These are phyloP conservation scores for Myiotriccus ornatus DNA, from an alignment of 2,797 vertebrate species.

Conservation along the genomic window DNA sequence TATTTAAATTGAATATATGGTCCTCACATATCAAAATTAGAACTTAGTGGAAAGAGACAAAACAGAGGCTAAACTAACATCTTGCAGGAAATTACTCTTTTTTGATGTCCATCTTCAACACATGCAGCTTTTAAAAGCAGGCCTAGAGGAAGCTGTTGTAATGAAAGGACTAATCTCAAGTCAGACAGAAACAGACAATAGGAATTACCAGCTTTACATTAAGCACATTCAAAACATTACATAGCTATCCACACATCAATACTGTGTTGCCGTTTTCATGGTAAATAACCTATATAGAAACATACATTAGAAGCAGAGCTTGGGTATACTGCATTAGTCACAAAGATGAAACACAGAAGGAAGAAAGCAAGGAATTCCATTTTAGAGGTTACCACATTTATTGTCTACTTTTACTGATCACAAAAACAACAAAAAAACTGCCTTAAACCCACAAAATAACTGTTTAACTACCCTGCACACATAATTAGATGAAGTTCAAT, in stretches of 20 bases:
- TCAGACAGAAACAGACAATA: not conserved
- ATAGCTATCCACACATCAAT: not conserved
- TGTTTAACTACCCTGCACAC: not conserved
- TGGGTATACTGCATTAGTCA: not conserved
- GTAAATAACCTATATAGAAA: not conserved
- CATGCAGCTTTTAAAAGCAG: not conserved
- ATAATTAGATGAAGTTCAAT: not conserved
- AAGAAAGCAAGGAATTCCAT: not conserved
- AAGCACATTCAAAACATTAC: not conserved
- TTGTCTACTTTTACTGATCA: not conserved
- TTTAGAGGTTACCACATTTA: not conserved
- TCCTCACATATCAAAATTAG: not conserved
- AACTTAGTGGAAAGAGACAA: not conserved
- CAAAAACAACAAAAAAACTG: not conserved
- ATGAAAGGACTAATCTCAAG: not conserved
- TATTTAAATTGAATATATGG: not conserved
- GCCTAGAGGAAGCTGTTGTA: not conserved
- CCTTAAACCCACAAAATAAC: not conserved
- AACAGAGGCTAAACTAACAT: not conserved
- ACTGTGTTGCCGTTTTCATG: not conserved
- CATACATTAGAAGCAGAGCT: not conserved
- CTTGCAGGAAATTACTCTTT: not conserved
- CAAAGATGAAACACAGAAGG: not conserved
- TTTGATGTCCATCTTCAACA: not conserved
- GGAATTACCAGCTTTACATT: not conserved